These are phyloP conservation scores for Ectropis grisescens DNA, from an alignment of 1,140 invertebrate genomes.

Conservation along the genomic window DNA sequence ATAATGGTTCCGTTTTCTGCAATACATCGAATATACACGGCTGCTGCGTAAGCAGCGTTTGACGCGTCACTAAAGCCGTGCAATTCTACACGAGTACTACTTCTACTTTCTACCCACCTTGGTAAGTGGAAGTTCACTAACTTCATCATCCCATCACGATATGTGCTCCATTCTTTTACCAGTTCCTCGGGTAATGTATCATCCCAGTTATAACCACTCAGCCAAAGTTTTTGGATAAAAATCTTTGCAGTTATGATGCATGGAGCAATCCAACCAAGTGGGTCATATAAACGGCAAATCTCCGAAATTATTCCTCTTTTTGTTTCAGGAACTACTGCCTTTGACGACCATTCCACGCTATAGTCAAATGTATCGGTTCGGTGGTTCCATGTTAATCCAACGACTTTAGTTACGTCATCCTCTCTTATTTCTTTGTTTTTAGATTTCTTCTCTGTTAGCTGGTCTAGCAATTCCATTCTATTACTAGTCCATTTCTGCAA, in stretches of 20 bases:
- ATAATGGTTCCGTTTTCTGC: no score
- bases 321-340: conserved; percentile 1
- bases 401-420: no score
- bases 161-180: conserved; percentile 7
- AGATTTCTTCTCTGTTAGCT: no score
- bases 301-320: conserved; percentile 5
- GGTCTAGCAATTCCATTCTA: conserved; percentile 1
- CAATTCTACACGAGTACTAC: no score
- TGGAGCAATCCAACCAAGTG: conserved; percentile 6
- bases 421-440: no score
- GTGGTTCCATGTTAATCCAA: conserved; percentile 1
- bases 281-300: conserved; percentile 6
- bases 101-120: no score
- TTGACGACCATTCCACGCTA: background rate
- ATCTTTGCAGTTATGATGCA: conserved; percentile 3
- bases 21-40: no score
- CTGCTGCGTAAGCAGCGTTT: no score
- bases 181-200: conserved; percentile 3
- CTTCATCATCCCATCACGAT: background rate
- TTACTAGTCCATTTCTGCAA: conserved; percentile 8
- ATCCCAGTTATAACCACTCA: conserved; percentile 5
- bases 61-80: no score
- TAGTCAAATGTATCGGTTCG: conserved; percentile 8
- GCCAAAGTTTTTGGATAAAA: conserved; percentile 7
- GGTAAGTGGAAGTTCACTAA: no score